Percentiles rank a stretch among this genome's conserved stretches.
phyloP scores from a whole-genome alignment of 2,113 vertebrate genomes.

The Falco punctatus region DNA sequence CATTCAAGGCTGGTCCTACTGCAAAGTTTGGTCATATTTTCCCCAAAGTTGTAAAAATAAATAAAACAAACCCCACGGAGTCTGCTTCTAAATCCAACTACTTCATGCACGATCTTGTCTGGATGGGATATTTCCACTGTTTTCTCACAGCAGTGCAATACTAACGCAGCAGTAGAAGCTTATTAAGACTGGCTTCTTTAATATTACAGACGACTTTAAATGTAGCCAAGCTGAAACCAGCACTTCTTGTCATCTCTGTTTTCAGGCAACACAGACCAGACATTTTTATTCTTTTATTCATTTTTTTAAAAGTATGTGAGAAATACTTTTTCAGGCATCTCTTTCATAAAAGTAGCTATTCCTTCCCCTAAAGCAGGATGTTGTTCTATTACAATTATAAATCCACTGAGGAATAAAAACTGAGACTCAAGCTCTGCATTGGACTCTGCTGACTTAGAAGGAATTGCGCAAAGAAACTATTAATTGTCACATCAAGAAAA shows the following conservation, averaged over 20 bases:
- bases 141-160: constrained; percentile 1
- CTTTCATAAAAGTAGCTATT: not conserved
- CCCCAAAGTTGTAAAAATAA: constrained; percentile 32
- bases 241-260: not conserved
- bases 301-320: not conserved
- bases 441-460: not conserved
- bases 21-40: constrained; percentile 8
- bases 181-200: not conserved
- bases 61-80: not conserved
- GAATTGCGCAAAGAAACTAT: not conserved
- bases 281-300: not conserved
- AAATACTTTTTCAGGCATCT: not conserved
- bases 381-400: not conserved
- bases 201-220: not conserved
- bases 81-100: constrained; percentile 10
- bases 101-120: constrained; percentile 26
- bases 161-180: not conserved
- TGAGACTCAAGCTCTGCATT: not conserved
- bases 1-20: not conserved
- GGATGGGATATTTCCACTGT: not conserved
- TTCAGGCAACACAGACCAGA: not conserved
- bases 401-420: not conserved
- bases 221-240: not conserved
- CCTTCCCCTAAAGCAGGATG: not conserved
- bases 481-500: not conserved